Percentiles rank a stretch among this genome's conserved stretches.
phyloP scores from a whole-genome alignment of 2,797 vertebrate species.

The Xenops minutus region DNA sequence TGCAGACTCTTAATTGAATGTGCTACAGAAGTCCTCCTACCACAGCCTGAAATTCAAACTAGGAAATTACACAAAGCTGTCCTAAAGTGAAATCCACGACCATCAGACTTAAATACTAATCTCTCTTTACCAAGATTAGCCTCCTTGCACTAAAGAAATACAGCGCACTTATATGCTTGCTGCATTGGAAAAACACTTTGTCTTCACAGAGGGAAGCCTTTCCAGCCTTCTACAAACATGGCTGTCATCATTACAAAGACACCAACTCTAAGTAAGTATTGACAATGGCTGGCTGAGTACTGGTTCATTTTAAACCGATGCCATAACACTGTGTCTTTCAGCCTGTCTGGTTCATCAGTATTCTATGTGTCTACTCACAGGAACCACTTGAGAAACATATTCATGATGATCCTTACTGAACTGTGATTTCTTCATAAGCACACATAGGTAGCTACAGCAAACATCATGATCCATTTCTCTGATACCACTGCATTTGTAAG shows the following conservation, averaged over 20 bases:
- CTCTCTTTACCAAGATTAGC: background rate
- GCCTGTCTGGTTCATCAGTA: background rate
- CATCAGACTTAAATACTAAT: background rate
- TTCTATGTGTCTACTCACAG: background rate
- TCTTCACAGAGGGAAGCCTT: background rate
- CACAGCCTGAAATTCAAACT: background rate
- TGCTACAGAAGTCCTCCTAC: background rate
- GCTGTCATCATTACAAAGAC: background rate
- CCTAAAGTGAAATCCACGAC: background rate
- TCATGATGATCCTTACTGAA: background rate
- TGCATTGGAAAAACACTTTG: background rate
- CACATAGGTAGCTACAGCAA: background rate
- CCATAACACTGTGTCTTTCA: background rate
- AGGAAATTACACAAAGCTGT: constrained; percentile 1
- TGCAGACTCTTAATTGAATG: background rate
- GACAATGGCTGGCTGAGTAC: background rate
- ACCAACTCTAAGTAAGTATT: background rate
- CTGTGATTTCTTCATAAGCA: background rate
- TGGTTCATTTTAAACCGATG: background rate
- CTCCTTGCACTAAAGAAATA: background rate
- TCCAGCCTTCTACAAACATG: background rate
- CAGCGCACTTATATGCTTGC: background rate
- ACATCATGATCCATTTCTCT: background rate
- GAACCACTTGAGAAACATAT: background rate
- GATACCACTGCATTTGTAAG: background rate